Evolutionary conservation across 2,113 vertebrate species (phyloP), one percentile per base, ranked within the genome.

Genomic region (Butastur rufipennis): DNA sequence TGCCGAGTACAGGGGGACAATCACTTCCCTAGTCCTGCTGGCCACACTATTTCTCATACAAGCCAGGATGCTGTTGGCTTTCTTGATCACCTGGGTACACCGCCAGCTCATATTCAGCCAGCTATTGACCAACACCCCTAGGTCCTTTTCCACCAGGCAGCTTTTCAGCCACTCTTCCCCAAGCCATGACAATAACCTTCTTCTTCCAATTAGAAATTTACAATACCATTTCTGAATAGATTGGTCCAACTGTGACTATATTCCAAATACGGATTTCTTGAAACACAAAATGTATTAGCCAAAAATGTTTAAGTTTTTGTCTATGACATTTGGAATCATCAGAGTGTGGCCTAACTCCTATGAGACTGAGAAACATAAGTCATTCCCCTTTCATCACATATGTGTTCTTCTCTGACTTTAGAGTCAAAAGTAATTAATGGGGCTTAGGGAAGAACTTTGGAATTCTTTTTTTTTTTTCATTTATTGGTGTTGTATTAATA

Each of bases 331-430:
- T 61, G 19, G 29, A 90, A 15, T 9, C 56, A 7, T 23, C 13
- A 3, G 2, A 72, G 42, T 4, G 32, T 18, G 0, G 0, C 5
- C 27, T 36, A 13, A 55, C 14, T 31, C 8, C 4, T 62, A 11
- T 52, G 22, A 65, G 7, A 74, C 4, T 17, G 6, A 70, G 6
- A 17, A 50, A 31, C 18, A 2, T 29, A 63, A 62, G 10, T 61
- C 12, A 40, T 11, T 56, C 4, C 3, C 1, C 7, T 61, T 71
- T 52, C 29, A 47, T 52, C 15, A 55, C 7, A 16, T 4, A 16
- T 17, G 32, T 16, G 10, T 36, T 66, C 36, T 42, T 47, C 26
- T 36, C 34, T 59, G 62, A 40, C 10, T 61, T 75, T 23, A 83
- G 26, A 47, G 40, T 36, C 3, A 52, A 29, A 66, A 59, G 32